A percentile compares a stretch with the other conserved stretches of the same genome.
Evolutionary conservation across 2,113 vertebrate genomes (phyloP).

Genomic region (Opisthocomus hoazin): DNA sequence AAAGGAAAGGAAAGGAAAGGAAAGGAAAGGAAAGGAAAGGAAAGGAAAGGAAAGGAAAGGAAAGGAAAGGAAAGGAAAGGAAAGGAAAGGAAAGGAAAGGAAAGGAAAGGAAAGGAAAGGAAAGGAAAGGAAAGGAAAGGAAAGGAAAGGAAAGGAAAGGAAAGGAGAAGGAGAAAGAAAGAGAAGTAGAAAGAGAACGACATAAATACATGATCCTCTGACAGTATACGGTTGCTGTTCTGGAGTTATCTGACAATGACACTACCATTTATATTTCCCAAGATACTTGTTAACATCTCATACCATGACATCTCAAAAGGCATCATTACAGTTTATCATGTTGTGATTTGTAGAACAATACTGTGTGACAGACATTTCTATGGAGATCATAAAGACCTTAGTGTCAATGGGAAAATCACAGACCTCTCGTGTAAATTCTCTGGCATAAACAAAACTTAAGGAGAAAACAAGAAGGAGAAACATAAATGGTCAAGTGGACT

Average conservation of each 20-base stretch:
- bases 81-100: fast-evolving
- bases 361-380: slow-evolving; percentile 29
- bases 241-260: slow-evolving; percentile 36
- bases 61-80: too few relatives aligned
- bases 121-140: too few relatives aligned
- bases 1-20: too few relatives aligned
- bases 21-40: fast-evolving
- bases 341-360: slow-evolving; percentile 59
- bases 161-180: too few relatives aligned
- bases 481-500: background rate
- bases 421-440: background rate
- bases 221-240: slow-evolving; percentile 19
- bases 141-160: fast-evolving
- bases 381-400: slow-evolving; percentile 32
- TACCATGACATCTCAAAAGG: slow-evolving; percentile 64
- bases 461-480: background rate
- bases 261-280: slow-evolving; percentile 59
- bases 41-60: fast-evolving
- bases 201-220: background rate
- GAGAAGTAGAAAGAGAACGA: background rate
- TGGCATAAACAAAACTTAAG: background rate
- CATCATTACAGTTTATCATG: slow-evolving; percentile 49
- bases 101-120: fast-evolving
- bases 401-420: background rate
- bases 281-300: slow-evolving; percentile 57